Base-by-base conservation (phyloP, 2,797 vertebrate species). In the Bradypus variegatus region DNA sequence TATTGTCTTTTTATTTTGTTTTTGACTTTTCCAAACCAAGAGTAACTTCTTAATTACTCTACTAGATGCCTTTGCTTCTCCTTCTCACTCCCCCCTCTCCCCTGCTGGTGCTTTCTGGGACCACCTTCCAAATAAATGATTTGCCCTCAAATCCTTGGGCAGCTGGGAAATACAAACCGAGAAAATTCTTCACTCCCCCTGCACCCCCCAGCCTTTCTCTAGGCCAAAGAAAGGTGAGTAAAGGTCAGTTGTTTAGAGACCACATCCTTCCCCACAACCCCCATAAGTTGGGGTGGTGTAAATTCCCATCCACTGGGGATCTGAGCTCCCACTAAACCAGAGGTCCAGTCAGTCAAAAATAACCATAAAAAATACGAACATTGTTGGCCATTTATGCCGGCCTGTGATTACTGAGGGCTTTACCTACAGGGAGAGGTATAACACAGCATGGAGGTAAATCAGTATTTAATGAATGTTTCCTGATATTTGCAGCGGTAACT, bases 391-490 rank as follows among this genome's bases (percentile, higher is more conserved):
- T 8, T 53, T 45, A 7, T 18, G 29, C n/a, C 69, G 69, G 29
- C 13, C 33, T 31, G 19, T 9, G n/a, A 60, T 62, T 41, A 11
- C 75, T 10, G 1, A 5, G 14, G 41, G 15, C 60, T 65, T n/a
- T 58, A 25, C 13, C 2, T 2, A 48, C n/a, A 8, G 12, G 29
- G 4, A 1, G 80, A 67, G 16, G 58, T 11, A 48, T 25, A 11
- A 80, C 41, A 53, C 15, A 41, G 29, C 12, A 2, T 29, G 0
- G 4, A 1, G 2, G 8, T 1, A 55, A n/a, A 18, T 16, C 31
- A 15, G 50, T 10, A 25, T 60, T 53, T 50, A 55, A 7, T 23
- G 23, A 15, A 16, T 9, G 14, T 10, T 36, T 4, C 25, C 75
- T 64, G 38, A 45, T 8, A 48, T 0, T 1, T 12, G 31, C 45